Evolutionary conservation across 2,888 invertebrate species (phyloP), one percentile per base, ranked within the genome.

Genomic region (Apamea crenata): DNA sequence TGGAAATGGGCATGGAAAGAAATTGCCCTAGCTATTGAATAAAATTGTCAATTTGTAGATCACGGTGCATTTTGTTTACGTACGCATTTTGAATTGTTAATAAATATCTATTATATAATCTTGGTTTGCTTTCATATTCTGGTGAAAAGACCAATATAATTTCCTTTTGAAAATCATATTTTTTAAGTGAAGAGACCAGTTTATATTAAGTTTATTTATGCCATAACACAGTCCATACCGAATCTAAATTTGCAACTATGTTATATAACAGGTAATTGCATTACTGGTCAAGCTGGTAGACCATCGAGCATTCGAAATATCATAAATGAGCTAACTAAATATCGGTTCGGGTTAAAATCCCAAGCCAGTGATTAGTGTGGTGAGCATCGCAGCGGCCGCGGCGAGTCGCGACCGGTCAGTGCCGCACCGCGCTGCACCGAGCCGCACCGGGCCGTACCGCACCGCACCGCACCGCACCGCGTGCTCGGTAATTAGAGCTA

Each of bases 401-500:
- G 71, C 80, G 47, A 76, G 77, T 78, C 75, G 83, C 73, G 76
- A 75, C 78, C 73, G 78, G 66, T 40, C 84, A 75, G 76, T 65
- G 74, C 82, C 77, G 68, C 86, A 76, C 84, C 77, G 66, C 36
- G 40, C 79, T 69, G 69, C 82, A 70, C 84, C 80, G 83, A 83
- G 73, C 84, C 61, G 69, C 32, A 75, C 85, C 78, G 66, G 29
- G 40, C 80, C 71, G 68, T 82, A 67, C 86, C 80, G 83, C 82
- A 70, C 83, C 61, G 70, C 25, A 50, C 66, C 81, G 61, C 77
- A 65, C 66, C 53, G 76, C 75, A 59, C 81, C 83, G 74, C 80
- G 65, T 80, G 77, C 84, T 84, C 90, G 85, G 92, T 94, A 93
- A 94, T 93, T 94, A 94, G 92, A 91, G 88, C 86, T 87, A 82